Base-by-base conservation (phyloP, 1,140 invertebrate species). In the Trachymyrmex cornetzi region DNA sequence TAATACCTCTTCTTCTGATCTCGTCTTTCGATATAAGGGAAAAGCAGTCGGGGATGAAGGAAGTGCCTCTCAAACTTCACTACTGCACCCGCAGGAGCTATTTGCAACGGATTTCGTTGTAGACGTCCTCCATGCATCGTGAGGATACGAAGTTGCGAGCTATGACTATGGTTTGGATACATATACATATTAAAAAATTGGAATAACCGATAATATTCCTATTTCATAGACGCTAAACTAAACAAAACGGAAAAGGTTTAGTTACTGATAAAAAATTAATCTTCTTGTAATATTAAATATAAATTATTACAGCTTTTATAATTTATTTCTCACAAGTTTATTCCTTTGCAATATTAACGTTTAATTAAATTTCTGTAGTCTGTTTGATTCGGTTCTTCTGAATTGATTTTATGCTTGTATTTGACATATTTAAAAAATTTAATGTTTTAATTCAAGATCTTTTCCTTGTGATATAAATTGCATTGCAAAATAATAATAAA, bases 1-100 rank as follows among this genome's bases (percentile, higher is more conserved):
- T 84, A 84, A 84, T 84, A 84, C 69, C 48, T 84, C 90, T 85
- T 79, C 64, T 53, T 53, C 63, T 79, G 53, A 57, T 87, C 34
- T 55, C 30, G 53, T 19, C 38, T 50, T 22, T 63, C 50, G 77
- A 87, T 82, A 82, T 53, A 67, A 72, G 48, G 67, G 81, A 38
- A 63, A 16, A 34, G 22, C 27, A 19, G 64, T 82, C 19, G 67
- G 27, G 69, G 50, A 63, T 38, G 85, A 74, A 66, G 66, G 34
- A 77, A 66, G 69, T 75, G 34, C 66, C 57, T 53, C 34, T 34
- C 16, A 57, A 89, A 89, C 87, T 86, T 86, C 57, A 48, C 50
- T 55, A 59, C 67, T 61, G 59, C 59, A 55, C 67, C 69, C 77
- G 74, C n/a, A 50, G 57, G 55, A 81, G 27, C 38, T 30, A 72